A percentile compares a stretch with the other conserved stretches of the same genome.
phyloP scores from a whole-genome alignment of 2,888 invertebrate genomes.

The Andrena fulva region DNA sequence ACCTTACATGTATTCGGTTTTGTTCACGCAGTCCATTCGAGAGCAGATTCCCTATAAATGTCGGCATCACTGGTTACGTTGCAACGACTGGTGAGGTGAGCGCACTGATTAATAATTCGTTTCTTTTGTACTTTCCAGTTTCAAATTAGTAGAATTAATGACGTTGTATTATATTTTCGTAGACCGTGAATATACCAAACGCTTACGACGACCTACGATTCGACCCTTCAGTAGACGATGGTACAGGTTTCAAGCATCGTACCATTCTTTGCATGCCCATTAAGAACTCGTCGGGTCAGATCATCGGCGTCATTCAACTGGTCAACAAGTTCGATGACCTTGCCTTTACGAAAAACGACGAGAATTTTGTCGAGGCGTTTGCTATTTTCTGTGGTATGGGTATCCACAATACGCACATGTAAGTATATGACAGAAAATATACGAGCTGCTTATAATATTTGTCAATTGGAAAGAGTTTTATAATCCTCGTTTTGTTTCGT shows the following conservation, averaged over 20 bases:
- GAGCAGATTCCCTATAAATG: slow-evolving; percentile 97
- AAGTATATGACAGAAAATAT: slow-evolving; percentile 71
- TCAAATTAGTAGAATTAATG: background rate
- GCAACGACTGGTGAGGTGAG: slow-evolving; percentile 97
- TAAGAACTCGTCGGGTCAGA: slow-evolving; percentile 95
- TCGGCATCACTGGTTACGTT: slow-evolving; percentile 97
- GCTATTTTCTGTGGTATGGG: slow-evolving; percentile 99
- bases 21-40: slow-evolving; percentile 91
- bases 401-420: slow-evolving; percentile 98
- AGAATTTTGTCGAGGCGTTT: slow-evolving; percentile 98
- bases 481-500: background rate
- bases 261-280: slow-evolving; percentile 98
- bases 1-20: slow-evolving; percentile 51
- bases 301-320: slow-evolving; percentile 96
- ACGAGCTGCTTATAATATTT: background rate
- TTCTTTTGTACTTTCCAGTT: slow-evolving; percentile 22
- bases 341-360: slow-evolving; percentile 97
- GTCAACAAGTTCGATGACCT: slow-evolving; percentile 97
- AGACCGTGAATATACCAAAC: slow-evolving; percentile 96
- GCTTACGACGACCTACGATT: slow-evolving; percentile 95
- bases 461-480: background rate
- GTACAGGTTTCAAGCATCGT: slow-evolving; percentile 93
- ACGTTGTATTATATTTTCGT: slow-evolving; percentile 76
- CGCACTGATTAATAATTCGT: slow-evolving; percentile 45
- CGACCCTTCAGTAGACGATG: slow-evolving; percentile 94